These are phyloP conservation scores for Neolamprologus multifasciatus DNA, from an alignment of 2,797 vertebrate species.

Conservation along the genomic window DNA sequence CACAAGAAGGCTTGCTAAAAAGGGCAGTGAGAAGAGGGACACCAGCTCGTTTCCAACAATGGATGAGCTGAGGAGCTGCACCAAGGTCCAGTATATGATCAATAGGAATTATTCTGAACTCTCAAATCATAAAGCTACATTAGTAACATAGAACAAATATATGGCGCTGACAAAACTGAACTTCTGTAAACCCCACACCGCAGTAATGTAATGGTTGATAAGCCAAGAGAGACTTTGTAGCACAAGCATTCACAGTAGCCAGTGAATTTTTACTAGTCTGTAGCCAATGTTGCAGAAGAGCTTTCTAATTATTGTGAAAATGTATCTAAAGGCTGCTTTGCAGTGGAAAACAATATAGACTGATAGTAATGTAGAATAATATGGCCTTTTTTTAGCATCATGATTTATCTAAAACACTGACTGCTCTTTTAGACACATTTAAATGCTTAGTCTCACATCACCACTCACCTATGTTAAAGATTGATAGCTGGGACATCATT, in stretches of 20 bases:
- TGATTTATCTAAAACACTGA: not conserved
- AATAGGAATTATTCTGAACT: not conserved
- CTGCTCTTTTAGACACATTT: not conserved
- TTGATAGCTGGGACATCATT: slow-evolving; percentile 88
- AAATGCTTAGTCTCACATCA: not conserved
- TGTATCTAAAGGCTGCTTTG: not conserved
- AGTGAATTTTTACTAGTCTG: not conserved
- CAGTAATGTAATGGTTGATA: not conserved
- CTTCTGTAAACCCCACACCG: not conserved
- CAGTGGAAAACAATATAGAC: not conserved
- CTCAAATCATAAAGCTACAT: not conserved
- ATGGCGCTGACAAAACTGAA: not conserved
- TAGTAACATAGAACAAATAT: not conserved
- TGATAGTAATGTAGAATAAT: not conserved
- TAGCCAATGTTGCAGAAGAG: not conserved
- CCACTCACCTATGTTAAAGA: slow-evolving; percentile 86
- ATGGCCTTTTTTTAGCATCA: not conserved
- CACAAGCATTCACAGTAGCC: not conserved
- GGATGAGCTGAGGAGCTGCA: not conserved
- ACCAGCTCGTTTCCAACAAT: not conserved
- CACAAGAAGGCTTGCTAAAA: not conserved
- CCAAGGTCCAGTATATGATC: not conserved
- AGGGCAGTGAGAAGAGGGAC: not conserved
- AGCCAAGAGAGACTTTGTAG: not conserved
- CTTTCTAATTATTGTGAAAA: not conserved